These are phyloP conservation scores for Hipparchia semele DNA, from an alignment of 2,888 invertebrate genomes.

Conservation along the genomic window DNA sequence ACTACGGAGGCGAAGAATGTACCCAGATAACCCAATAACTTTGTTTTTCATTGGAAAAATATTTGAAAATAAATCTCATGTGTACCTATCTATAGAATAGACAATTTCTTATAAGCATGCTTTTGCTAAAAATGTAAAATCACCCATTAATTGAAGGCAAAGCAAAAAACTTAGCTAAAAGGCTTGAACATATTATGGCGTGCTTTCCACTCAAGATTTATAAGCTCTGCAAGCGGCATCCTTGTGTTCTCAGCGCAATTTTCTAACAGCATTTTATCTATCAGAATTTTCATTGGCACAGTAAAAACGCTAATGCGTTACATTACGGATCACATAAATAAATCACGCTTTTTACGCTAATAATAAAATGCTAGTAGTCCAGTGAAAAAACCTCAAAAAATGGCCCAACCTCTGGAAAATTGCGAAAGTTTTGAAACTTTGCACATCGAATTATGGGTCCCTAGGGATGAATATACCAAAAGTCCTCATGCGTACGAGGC, in stretches of 20 bases:
- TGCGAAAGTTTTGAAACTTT: no score
- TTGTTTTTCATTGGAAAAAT: no score
- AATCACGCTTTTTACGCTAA: neutral
- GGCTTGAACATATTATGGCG: conserved; percentile 15
- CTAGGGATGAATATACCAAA: no score
- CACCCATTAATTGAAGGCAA: conserved; percentile 13
- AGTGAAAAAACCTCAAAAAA: no score
- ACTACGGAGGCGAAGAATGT: no score
- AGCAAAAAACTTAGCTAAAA: conserved; percentile 17
- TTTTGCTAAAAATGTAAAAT: conserved; percentile 5
- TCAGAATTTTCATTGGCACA: neutral
- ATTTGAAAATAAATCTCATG: no score
- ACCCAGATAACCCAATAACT: neutral
- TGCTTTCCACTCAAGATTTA: conserved; percentile 20
- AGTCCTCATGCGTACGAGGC: no score
- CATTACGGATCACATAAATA: neutral
- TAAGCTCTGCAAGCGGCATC: conserved; percentile 17
- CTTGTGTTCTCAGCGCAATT: conserved; percentile 17
- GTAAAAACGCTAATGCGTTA: conserved; percentile 23
- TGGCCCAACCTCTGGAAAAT: no score
- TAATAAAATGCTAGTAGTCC: no score
- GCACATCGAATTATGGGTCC: no score
- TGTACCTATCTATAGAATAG: no score
- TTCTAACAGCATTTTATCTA: conserved; percentile 18
- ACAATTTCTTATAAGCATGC: no score